Base-by-base conservation (phyloP, 2,888 invertebrate genomes). In the Acanthacorydalis orientalis region DNA sequence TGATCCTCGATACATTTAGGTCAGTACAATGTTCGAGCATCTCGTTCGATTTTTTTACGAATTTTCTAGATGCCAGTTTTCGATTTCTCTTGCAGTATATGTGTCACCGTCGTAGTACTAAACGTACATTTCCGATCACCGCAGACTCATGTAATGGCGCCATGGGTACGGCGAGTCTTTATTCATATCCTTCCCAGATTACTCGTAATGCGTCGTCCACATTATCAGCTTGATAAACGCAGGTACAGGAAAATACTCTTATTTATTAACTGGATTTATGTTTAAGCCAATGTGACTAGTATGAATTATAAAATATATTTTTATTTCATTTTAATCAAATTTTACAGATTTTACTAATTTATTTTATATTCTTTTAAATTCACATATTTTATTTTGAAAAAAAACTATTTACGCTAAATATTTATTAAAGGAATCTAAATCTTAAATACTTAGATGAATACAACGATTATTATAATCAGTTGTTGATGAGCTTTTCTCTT, bases 101-200 rank as follows among this genome's bases (percentile, higher is more conserved):
- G 90, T 71, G 84, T 90, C 63, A 91, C 92, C 52, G 95, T 97
- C 60, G 85, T 95, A 63, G 93, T 95, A 59, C 75, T 96, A 60
- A 96, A 96, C 73, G 90, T 95, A 59, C 95, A 96, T 75, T 96
- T 95, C 74, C 87, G 97, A 50, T 93, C 92, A 55, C 93, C 96
- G 54, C 90, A 93, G 68, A 97, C 96, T 53, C 95, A 95, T 74
- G 85, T 87, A 56, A 96, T 97, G 95, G 87, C 93, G 53, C 89
- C 86, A 47, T 95, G 95, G 95, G 90, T 96, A 59, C 83, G 89
- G 55, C 78, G 88, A 55, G 85, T 97, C 59, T 95, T 95, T 75
- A 90, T 95, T 62, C 91, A 96, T 73, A 87, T 93, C 65, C 77
- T 96, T 67, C 96, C 96, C 58, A 79, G 89, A 57, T 75, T 95